Conservation (phyloP, 2,113 vertebrate species). For the Oenanthe melanoleuca region DNA sequence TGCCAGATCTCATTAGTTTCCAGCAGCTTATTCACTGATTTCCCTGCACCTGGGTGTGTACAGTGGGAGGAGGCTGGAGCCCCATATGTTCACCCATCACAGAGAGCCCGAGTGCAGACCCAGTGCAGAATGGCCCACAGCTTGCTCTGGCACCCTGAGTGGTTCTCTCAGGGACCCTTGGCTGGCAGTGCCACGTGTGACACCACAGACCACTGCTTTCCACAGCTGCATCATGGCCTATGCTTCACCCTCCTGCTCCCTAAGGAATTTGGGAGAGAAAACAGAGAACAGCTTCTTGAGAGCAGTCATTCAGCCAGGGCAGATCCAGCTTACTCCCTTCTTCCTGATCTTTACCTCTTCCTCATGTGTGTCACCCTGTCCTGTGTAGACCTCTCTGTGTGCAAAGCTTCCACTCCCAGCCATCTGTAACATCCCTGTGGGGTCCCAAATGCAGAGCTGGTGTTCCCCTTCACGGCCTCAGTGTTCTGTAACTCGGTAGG, state of each 20-base stretch:
- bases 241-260: not conserved
- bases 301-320: not conserved
- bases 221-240: not conserved
- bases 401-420: not conserved
- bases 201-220: not conserved
- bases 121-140: rapidly evolving
- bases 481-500: not conserved
- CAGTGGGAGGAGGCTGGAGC: not conserved
- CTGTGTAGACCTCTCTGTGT: not conserved
- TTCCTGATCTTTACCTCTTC: not conserved
- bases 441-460: not conserved
- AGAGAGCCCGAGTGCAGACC: not conserved
- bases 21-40: not conserved
- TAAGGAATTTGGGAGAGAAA: not conserved
- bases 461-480: rapidly evolving
- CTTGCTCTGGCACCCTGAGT: not conserved
- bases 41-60: not conserved
- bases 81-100: rapidly evolving
- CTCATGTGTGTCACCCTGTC: not conserved
- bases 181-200: not conserved
- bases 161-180: not conserved
- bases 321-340: not conserved
- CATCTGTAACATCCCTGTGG: not conserved
- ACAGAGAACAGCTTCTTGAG: not conserved
- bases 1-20: not conserved